Evolutionary conservation across 2,888 invertebrate species (phyloP), one percentile per base, ranked within the genome.

Genomic region (Spodoptera littoralis): DNA sequence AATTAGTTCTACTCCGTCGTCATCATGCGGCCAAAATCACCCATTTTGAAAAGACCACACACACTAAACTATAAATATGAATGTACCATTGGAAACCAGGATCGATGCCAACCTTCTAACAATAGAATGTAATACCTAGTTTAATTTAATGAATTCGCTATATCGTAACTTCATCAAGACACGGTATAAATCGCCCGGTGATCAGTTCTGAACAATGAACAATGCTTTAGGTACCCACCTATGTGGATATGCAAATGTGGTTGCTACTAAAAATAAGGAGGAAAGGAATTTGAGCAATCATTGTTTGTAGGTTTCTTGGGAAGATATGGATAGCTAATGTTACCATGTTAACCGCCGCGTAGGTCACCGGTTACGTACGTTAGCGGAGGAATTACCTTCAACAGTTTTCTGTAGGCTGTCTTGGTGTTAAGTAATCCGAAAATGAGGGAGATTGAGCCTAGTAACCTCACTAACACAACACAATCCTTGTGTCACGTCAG

Each of bases 171-270:
- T 54, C 63, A 72, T 67, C 77, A 63, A 36, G 63, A 60, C 18
- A 18, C 68, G 52, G 50, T 67, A 76, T 63, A 67, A 67, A 76
- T 73, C 51, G 73, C 12, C 41, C 57, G 55, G 54, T 67, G 73
- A 73, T 76, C 73, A 72, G 11, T 47, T 12, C 13, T 1, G 51
- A 62, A 73, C 73, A 73, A 76, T 73, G 63, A 49, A 73, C 77
- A 73, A 76, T 73, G 60, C 55, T 11, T 52, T 53, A 46, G 50
- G 52, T 58, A 51, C 47, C 36, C 53, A 53, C 45, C n/a, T 50
- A 12, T 44, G 36, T 60, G 18, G 49, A 24, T 30, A 60, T 64
- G 60, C 44, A 54, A 60, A 70, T 64, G 47, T 48, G 4, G 43
- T 11, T 36, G 27, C 45, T 65, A 57, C 45, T 22, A 36, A 8